Conservation (phyloP, 2,113 vertebrate genomes). For the Serilophus lunatus region DNA sequence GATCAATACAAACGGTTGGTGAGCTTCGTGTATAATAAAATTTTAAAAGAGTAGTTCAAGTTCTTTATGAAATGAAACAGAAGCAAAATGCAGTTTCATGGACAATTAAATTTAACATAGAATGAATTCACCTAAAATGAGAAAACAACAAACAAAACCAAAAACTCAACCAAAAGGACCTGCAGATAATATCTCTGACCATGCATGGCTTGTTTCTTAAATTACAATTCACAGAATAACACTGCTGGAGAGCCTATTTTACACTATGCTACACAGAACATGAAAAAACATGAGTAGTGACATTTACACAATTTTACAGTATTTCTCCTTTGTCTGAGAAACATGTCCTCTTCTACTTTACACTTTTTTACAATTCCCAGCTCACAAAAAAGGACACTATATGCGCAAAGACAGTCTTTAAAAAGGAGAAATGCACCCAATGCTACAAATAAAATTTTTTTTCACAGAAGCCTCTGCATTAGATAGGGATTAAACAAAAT, state of each 20-base stretch:
- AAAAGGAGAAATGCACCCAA: conserved; percentile 58
- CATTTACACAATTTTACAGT: conserved; percentile 85
- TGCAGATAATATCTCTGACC: conserved; percentile 61
- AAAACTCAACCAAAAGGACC: conserved; percentile 9
- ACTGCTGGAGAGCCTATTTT: conserved; percentile 83
- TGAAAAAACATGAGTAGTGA: conserved; percentile 67
- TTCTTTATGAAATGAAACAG: conserved; percentile 63
- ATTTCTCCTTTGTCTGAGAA: conserved; percentile 72
- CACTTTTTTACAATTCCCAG: conserved; percentile 72
- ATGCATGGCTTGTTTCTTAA: conserved; percentile 80
- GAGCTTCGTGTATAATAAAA: conserved; percentile 38
- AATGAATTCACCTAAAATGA: conserved; percentile 63
- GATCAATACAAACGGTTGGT: conserved; percentile 46
- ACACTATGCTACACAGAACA: conserved; percentile 82
- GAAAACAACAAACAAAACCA: conserved; percentile 46
- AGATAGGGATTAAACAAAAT: conserved; percentile 41
- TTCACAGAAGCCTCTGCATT: conserved; percentile 38
- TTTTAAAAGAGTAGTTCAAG: conserved; percentile 63
- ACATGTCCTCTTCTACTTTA: conserved; percentile 69
- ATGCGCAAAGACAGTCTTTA: conserved; percentile 38
- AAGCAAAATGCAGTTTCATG: conserved; percentile 57
- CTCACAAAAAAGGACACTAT: conserved; percentile 67
- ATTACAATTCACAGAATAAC: conserved; percentile 88
- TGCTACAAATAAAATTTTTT: conserved; percentile 69
- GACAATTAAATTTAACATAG: conserved; percentile 64